A percentile compares a stretch with the other conserved stretches of the same genome.
These are phyloP conservation scores for Sesia apiformis DNA, from an alignment of 2,888 invertebrate genomes.

Conservation along the genomic window DNA sequence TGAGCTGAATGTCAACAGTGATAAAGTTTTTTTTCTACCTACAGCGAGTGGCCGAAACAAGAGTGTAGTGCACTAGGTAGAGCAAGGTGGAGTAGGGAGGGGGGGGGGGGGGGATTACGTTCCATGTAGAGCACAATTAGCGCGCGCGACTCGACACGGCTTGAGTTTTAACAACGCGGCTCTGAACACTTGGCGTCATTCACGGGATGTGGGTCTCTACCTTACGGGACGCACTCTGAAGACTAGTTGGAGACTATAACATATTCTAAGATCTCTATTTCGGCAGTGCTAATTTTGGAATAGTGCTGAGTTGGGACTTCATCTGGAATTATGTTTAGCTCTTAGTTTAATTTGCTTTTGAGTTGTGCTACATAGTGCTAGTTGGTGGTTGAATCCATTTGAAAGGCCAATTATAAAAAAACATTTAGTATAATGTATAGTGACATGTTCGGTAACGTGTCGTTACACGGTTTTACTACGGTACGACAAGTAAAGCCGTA, in stretches of 20 bases:
- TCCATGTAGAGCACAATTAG: conserved; percentile 66
- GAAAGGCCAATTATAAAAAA: too few species aligned
- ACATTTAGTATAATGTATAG: too few species aligned
- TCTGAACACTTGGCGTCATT: conserved; percentile 60
- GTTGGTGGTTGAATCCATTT: too few species aligned
- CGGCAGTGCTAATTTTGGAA: not conserved
- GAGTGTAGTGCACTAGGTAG: conserved; percentile 47
- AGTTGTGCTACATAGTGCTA: too few species aligned
- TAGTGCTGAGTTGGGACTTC: too few species aligned
- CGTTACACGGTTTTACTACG: too few species aligned
- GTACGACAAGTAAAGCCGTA: too few species aligned
- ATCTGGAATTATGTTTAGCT: too few species aligned
- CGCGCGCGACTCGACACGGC: conserved; percentile 67
- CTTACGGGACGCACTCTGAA: conserved; percentile 21
- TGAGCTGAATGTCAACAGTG: conserved; percentile 62
- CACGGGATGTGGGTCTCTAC: conserved; percentile 45
- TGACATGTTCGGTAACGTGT: too few species aligned
- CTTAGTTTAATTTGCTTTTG: too few species aligned
- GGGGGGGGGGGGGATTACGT: conserved; percentile 14
- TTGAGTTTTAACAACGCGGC: conserved; percentile 70
- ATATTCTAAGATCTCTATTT: not conserved
- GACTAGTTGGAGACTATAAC: not conserved
- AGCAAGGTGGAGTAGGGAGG: conserved; percentile 12
- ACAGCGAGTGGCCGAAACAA: conserved; percentile 50
- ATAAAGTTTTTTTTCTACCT: conserved; percentile 41